Conservation (phyloP, 2,888 invertebrate species). For the Xylota sylvarum region DNA sequence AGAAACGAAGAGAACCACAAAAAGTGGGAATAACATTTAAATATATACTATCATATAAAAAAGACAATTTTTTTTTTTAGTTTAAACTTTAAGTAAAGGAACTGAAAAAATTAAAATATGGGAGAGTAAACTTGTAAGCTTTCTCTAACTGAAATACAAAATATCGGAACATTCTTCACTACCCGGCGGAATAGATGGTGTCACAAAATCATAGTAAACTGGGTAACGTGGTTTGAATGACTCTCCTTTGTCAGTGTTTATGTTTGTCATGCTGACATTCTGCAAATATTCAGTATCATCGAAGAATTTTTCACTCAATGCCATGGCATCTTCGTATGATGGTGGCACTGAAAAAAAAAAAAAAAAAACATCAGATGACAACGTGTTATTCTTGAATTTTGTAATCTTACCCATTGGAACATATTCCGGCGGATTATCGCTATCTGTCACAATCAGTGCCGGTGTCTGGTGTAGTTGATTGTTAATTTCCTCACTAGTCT, state of each 20-base stretch:
- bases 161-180: constrained; percentile 81
- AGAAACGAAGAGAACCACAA: constrained; percentile 61
- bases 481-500: constrained; percentile 68
- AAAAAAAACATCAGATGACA: neutral
- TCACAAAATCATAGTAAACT: constrained; percentile 84
- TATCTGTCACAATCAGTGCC: constrained; percentile 80
- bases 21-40: constrained; percentile 55
- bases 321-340: constrained; percentile 84
- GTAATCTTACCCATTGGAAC: constrained; percentile 82
- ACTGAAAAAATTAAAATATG: constrained; percentile 8
- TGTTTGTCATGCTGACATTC: constrained; percentile 83
- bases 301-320: constrained; percentile 83
- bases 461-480: constrained; percentile 78
- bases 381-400: neutral
- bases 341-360: constrained; percentile 81
- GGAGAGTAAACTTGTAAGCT: constrained; percentile 39
- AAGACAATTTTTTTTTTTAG: constrained; percentile 8
- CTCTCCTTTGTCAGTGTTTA: constrained; percentile 82
- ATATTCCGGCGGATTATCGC: constrained; percentile 84
- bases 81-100: constrained; percentile 17
- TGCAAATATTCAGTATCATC: constrained; percentile 83
- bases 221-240: constrained; percentile 84
- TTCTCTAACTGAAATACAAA: constrained; percentile 74
- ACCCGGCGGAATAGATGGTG: constrained; percentile 85
- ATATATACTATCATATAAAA: constrained; percentile 1